Conservation (phyloP, 2,797 vertebrate genomes). For the Lacerta agilis region DNA sequence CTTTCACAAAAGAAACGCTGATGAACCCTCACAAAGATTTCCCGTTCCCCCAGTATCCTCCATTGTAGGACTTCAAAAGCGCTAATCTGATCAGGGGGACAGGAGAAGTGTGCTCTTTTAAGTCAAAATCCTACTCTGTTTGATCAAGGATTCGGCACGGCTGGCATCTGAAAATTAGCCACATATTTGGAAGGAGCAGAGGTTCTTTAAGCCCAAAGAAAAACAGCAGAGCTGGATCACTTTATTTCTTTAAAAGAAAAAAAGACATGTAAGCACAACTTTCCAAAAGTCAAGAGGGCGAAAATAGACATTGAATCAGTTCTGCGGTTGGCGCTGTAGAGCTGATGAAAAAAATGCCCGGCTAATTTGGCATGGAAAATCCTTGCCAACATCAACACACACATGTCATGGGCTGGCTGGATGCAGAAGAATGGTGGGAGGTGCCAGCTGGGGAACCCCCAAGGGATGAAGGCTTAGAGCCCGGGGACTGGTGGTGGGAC, state of each 20-base stretch:
- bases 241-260: neutral
- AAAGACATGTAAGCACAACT: neutral
- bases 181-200: neutral
- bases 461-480: no score
- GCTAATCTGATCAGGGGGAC: neutral
- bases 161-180: neutral
- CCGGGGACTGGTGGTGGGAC: no score
- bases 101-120: neutral
- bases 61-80: conserved; percentile 22
- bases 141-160: conserved; percentile 16
- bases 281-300: neutral
- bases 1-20: conserved; percentile 32
- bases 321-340: neutral
- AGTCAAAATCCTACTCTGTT: conserved; percentile 6
- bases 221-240: neutral
- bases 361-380: neutral
- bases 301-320: neutral
- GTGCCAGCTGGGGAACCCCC: no score
- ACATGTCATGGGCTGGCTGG: neutral
- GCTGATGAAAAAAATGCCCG: neutral
- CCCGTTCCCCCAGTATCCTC: neutral
- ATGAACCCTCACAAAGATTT: conserved; percentile 1
- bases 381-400: neutral
- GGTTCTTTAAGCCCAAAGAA: neutral
- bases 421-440: no score